A percentile compares a stretch with the other conserved stretches of the same genome.
phyloP scores from a whole-genome alignment of 2,888 invertebrate genomes.

The Trissolcus brochymenae region DNA sequence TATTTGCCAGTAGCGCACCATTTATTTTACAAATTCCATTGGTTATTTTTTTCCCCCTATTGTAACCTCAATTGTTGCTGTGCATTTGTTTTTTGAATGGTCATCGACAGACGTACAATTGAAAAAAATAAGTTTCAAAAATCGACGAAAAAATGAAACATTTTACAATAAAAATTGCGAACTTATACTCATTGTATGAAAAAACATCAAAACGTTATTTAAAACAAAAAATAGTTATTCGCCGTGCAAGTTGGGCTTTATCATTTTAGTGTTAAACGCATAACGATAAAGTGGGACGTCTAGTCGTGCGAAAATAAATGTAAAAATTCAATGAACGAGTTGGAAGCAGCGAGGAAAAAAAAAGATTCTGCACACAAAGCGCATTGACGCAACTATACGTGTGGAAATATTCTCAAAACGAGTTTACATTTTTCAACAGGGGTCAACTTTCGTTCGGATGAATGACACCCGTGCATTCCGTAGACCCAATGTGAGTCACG shows the following conservation, averaged over 20 bases:
- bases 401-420: slow-evolving; percentile 9
- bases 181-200: too few relatives aligned
- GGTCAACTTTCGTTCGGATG: slow-evolving; percentile 19
- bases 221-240: too few relatives aligned
- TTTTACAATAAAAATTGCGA: too few relatives aligned
- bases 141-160: too few relatives aligned
- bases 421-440: slow-evolving; percentile 20
- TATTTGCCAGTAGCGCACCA: slow-evolving; percentile 27
- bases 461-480: slow-evolving; percentile 24
- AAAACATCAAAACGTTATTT: too few relatives aligned
- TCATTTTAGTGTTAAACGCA: neutral
- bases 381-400: neutral
- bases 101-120: too few relatives aligned
- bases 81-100: too few relatives aligned
- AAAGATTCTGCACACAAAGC: slow-evolving; percentile 5
- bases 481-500: slow-evolving; percentile 9
- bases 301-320: neutral
- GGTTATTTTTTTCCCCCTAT: slow-evolving; percentile 15
- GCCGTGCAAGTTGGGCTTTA: too few relatives aligned
- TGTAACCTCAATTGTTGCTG: slow-evolving; percentile 11
- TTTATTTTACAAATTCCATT: slow-evolving; percentile 25
- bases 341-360: neutral
- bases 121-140: too few relatives aligned
- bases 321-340: neutral
- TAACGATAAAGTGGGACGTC: neutral